These are phyloP conservation scores for Lobophora halterata DNA, from an alignment of 2,888 invertebrate species.

Conservation along the genomic window DNA sequence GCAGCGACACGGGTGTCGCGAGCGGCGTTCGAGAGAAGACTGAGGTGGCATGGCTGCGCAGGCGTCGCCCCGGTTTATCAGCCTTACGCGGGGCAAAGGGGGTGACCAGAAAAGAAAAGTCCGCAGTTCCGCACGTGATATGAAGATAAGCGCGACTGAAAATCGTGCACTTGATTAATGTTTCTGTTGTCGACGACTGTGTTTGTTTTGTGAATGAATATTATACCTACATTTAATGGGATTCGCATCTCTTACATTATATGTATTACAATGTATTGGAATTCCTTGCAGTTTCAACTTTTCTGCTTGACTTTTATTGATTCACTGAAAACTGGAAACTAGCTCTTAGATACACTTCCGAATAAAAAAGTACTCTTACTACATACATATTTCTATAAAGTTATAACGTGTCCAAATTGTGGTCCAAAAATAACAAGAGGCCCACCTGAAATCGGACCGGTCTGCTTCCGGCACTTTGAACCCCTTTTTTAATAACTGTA, in stretches of 20 bases:
- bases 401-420: no score
- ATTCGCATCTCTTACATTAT: no score
- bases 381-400: no score
- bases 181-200: slow-evolving; percentile 16
- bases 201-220: slow-evolving; percentile 29
- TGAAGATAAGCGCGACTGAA: slow-evolving; percentile 53
- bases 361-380: no score
- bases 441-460: slow-evolving; percentile 23
- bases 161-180: slow-evolving; percentile 40
- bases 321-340: no score
- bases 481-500: slow-evolving; percentile 34
- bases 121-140: slow-evolving; percentile 70
- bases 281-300: no score
- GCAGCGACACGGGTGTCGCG: slow-evolving; percentile 47
- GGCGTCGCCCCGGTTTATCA: slow-evolving; percentile 71
- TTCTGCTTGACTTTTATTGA: no score
- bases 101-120: slow-evolving; percentile 63
- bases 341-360: no score
- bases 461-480: slow-evolving; percentile 27
- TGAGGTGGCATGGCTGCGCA: slow-evolving; percentile 66
- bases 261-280: no score
- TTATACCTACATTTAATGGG: no score
- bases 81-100: slow-evolving; percentile 64
- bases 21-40: slow-evolving; percentile 55
- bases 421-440: no score